Conservation (phyloP, 2,113 vertebrate species). For the Sapajus apella region DNA sequence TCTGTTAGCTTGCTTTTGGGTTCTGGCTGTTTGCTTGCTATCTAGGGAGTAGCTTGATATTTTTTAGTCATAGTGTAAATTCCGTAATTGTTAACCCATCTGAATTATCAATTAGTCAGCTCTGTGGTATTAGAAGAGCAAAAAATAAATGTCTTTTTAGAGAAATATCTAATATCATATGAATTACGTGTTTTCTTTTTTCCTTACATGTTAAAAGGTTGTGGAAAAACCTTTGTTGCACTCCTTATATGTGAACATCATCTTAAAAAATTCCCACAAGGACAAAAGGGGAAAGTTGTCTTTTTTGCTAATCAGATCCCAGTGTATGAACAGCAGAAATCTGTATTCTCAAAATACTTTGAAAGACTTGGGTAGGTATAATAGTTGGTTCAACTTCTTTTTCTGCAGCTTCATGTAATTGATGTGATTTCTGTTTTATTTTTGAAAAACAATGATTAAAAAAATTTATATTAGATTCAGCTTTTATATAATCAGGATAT, state of each 20-base stretch:
- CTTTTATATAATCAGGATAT: background rate
- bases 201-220: conserved; percentile 80
- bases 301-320: conserved; percentile 87
- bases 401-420: background rate
- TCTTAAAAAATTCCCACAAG: conserved; percentile 75
- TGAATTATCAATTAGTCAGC: background rate
- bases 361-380: conserved; percentile 79
- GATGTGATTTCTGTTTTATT: conserved; percentile 7
- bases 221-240: conserved; percentile 89
- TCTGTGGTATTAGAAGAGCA: background rate
- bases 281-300: conserved; percentile 82
- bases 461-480: background rate
- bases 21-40: background rate
- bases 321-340: conserved; percentile 88
- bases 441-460: conserved; percentile 30
- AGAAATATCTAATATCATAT: background rate
- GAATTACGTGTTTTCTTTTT: conserved; percentile 20
- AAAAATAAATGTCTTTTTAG: background rate
- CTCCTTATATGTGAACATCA: conserved; percentile 88
- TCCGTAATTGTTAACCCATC: background rate
- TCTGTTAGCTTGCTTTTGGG: background rate
- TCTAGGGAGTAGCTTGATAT: background rate
- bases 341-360: conserved; percentile 84
- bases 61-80: background rate
- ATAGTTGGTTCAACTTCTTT: background rate